Conservation (phyloP, 1,140 invertebrate genomes). For the Orussus abietinus region DNA sequence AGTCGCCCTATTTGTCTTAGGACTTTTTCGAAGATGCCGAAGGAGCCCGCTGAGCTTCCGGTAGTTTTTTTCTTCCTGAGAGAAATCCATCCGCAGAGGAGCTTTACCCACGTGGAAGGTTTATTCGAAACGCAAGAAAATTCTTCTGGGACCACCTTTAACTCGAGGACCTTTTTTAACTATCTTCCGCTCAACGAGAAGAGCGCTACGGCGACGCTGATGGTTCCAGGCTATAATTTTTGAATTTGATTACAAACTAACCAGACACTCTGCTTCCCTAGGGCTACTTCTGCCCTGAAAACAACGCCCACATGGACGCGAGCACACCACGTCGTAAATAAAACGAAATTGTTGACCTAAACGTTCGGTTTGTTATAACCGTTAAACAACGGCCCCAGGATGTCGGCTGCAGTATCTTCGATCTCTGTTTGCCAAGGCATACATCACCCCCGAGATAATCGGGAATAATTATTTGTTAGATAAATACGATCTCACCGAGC, state of each 20-base stretch:
- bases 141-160: too few species aligned
- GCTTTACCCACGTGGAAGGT: too few species aligned
- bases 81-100: too few species aligned
- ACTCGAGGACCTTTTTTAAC: too few species aligned
- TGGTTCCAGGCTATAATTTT: slow-evolving; percentile 45
- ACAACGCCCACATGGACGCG: slow-evolving; percentile 6
- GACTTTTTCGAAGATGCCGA: slow-evolving; percentile 16
- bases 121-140: too few species aligned
- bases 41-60: too few species aligned
- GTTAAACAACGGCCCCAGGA: slow-evolving; percentile 43
- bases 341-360: slow-evolving; percentile 44
- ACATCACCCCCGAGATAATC: slow-evolving; percentile 41
- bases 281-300: slow-evolving; percentile 25
- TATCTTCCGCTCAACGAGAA: too few species aligned
- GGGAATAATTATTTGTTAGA: slow-evolving; percentile 50
- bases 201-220: too few species aligned
- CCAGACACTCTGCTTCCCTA: slow-evolving; percentile 31
- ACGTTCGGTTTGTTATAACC: slow-evolving; percentile 30
- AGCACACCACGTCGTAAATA: slow-evolving; percentile 42
- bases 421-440: slow-evolving; percentile 43
- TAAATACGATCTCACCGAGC: slow-evolving; percentile 39
- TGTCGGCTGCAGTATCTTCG: slow-evolving; percentile 37
- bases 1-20: slow-evolving; percentile 19
- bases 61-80: too few species aligned
- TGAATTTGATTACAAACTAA: slow-evolving; percentile 47